These are phyloP conservation scores for Gorsachius goisagi DNA, from an alignment of 2,113 vertebrate genomes.

Conservation along the genomic window DNA sequence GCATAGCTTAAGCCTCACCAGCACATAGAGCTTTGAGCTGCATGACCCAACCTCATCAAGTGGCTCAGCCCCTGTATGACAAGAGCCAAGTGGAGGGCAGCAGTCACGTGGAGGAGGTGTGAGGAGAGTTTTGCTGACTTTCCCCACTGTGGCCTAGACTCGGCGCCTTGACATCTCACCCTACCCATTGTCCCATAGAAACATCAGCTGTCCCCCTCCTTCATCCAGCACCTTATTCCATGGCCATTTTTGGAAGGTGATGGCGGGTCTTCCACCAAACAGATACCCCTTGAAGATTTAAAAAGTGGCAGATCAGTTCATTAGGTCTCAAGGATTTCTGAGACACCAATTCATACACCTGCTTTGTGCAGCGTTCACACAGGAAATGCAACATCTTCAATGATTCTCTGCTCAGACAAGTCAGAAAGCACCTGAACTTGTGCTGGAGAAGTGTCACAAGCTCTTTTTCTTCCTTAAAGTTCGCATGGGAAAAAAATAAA, in stretches of 20 bases:
- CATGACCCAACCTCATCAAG: neutral
- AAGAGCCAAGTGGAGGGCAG: neutral
- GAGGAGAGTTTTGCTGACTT: neutral
- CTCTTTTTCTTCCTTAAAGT: neutral
- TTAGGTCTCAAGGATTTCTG: neutral
- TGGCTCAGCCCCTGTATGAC: neutral
- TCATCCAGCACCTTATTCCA: neutral
- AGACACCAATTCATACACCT: neutral
- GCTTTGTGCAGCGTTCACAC: neutral
- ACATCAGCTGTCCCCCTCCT: neutral
- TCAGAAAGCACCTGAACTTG: neutral
- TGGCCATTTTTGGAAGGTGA: neutral
- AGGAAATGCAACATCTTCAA: neutral
- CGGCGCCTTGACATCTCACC: neutral
- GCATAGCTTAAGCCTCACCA: neutral
- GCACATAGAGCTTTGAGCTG: neutral
- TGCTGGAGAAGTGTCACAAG: neutral
- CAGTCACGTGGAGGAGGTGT: neutral
- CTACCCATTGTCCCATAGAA: neutral
- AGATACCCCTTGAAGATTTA: neutral
- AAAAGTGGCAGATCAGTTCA: neutral
- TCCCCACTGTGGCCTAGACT: neutral
- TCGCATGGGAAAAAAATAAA: neutral
- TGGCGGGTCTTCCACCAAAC: neutral
- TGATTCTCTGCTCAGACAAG: neutral